These are phyloP conservation scores for Kryphioiulus occultus DNA, from an alignment of 2,888 invertebrate species.

Conservation along the genomic window DNA sequence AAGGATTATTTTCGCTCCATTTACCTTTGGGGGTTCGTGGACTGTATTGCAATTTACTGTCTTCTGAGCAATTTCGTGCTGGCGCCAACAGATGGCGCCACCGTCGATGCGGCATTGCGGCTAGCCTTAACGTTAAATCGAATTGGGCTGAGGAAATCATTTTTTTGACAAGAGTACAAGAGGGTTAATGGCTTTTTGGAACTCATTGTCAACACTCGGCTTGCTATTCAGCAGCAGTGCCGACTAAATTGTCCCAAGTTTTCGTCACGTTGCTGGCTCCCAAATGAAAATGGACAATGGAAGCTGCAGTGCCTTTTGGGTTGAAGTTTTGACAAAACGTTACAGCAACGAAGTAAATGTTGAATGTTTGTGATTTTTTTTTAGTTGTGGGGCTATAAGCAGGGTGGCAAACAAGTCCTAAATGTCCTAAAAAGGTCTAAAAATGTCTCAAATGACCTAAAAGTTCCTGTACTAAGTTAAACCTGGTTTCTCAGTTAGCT, in stretches of 20 bases:
- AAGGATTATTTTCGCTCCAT: not conserved
- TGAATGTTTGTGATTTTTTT: no score
- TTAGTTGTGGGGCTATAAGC: no score
- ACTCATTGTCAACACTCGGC: not conserved
- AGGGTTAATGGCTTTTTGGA: conserved; percentile 10
- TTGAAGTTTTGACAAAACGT: no score
- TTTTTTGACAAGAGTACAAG: not conserved
- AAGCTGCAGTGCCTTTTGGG: no score
- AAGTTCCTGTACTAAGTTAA: no score
- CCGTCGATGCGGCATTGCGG: not conserved
- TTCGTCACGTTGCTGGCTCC: no score
- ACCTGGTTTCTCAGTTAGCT: no score
- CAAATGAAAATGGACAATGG: no score
- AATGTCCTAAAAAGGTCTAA: no score
- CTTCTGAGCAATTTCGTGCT: not conserved
- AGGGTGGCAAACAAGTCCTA: no score
- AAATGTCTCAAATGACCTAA: no score
- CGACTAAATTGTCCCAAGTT: not conserved
- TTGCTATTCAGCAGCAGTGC: not conserved
- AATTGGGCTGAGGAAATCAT: not conserved
- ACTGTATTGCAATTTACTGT: not conserved
- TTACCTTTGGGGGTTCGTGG: not conserved
- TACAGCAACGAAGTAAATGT: no score
- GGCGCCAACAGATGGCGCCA: not conserved
- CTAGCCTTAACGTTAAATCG: not conserved